Percentiles rank a stretch among this genome's conserved stretches.
Conservation (phyloP, 2,113 vertebrate genomes). For the Rafetus swinhoei region DNA sequence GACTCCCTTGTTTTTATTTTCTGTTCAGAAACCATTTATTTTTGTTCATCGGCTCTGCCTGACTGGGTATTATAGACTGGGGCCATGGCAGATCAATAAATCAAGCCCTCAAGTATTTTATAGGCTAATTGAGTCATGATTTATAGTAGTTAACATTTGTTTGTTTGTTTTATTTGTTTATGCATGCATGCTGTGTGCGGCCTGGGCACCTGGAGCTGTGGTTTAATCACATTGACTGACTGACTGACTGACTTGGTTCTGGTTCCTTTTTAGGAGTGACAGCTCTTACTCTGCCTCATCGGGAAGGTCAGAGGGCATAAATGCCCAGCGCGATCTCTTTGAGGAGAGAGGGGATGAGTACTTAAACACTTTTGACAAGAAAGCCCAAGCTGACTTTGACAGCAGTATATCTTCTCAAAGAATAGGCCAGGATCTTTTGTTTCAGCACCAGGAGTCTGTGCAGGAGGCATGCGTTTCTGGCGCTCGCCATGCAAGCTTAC, state of each 20-base stretch:
- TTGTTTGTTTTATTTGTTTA: constrained; percentile 42
- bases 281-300: constrained; percentile 76
- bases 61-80: constrained; percentile 15
- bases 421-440: constrained; percentile 78
- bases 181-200: constrained; percentile 19
- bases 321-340: constrained; percentile 84
- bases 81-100: not conserved
- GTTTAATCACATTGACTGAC: constrained; percentile 66
- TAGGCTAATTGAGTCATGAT: not conserved
- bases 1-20: not conserved
- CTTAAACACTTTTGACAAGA: constrained; percentile 82
- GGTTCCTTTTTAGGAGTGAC: constrained; percentile 83
- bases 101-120: constrained; percentile 15
- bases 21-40: not conserved
- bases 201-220: constrained; percentile 47
- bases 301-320: constrained; percentile 74
- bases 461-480: constrained; percentile 77
- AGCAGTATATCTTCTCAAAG: constrained; percentile 78
- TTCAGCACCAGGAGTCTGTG: constrained; percentile 78
- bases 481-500: constrained; percentile 70
- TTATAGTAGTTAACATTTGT: constrained; percentile 53
- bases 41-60: not conserved
- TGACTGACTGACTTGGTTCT: constrained; percentile 61
- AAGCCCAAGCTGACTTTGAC: constrained; percentile 78
- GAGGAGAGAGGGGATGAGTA: constrained; percentile 88